These are phyloP conservation scores for Microctonus hyperodae DNA, from an alignment of 2,888 invertebrate species.

Conservation along the genomic window DNA sequence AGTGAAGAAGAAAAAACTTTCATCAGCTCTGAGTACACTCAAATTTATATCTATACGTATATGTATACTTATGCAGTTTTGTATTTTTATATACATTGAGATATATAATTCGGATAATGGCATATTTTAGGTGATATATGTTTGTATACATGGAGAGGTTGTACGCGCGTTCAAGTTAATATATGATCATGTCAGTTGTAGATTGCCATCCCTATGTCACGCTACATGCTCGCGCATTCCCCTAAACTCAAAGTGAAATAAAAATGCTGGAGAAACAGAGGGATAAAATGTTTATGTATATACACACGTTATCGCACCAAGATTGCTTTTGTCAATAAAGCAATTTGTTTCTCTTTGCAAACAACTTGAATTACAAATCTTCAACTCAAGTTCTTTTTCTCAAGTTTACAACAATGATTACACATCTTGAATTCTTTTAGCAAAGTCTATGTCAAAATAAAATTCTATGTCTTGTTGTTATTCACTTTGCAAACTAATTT, in stretches of 20 bases:
- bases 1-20: conserved; percentile 22
- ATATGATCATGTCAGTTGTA: conserved; percentile 36
- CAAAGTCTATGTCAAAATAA: conserved; percentile 1
- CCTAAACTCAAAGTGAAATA: conserved; percentile 16
- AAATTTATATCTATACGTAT: conserved; percentile 7
- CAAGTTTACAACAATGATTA: background rate
- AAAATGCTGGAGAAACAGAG: background rate
- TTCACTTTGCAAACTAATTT: background rate
- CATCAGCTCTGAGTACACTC: background rate
- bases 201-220: conserved; percentile 39
- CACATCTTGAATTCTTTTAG: background rate
- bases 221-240: conserved; percentile 19
- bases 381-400: background rate
- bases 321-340: conserved; percentile 37
- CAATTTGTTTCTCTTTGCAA: conserved; percentile 17
- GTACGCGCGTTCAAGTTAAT: conserved; percentile 29
- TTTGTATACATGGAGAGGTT: background rate
- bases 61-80: background rate
- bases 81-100: too few relatives aligned
- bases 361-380: background rate
- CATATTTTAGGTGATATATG: too few relatives aligned
- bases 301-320: background rate
- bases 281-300: too few relatives aligned
- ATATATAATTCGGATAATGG: too few relatives aligned
- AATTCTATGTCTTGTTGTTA: background rate